Base-by-base conservation (phyloP, 2,797 vertebrate genomes). In the Chelon labrosus region DNA sequence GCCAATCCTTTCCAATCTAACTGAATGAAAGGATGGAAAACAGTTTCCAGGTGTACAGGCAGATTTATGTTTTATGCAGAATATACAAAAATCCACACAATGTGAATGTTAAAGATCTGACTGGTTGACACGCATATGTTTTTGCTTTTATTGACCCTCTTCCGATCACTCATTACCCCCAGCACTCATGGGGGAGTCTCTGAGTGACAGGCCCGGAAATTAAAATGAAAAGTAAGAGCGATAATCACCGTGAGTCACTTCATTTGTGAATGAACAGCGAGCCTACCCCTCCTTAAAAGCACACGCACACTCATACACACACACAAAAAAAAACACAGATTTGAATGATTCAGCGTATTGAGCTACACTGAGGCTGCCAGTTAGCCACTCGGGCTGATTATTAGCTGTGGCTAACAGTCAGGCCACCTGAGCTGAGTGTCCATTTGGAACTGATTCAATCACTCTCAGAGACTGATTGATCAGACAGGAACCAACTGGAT, bases 301-400 rank as follows among this genome's bases (percentile, higher is more conserved):
- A 42, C 61, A 37, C 31, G 44, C 63, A 65, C 65, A 57, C 50
- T 59, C 66, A 47, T 54, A 39, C 16, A 41, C 46, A 58, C 55
- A 35, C 61, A 38, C 64, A 49, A 39, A 58, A 50, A 35, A 55
- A 38, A 51, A 52, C 58, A 25, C 42, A 60, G 16, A 53, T 49
- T 20, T 62, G 25, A 68, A 49, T 64, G 79, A 85, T 79, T 85
- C 80, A 86, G 75, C 75, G 41, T 47, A 68, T 63, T 56, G 65
- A 72, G 73, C 68, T 8, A 19, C 47, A 44, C 13, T 5, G 27
- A 59, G 17, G 63, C 70, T 80, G 83, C 83, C 83, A 82, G 75
- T 83, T 62, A 65, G 60, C 86, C 75, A 80, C 80, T 91, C 59
- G 27, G 59, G 20, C 70, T 84, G 75, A 88, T 90, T 80, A 83